Evolutionary conservation across 35 echinoderm and acorn worm species (phyloP), one percentile per base, ranked within the genome.

Genomic region (Eucidaris tribuloides): DNA sequence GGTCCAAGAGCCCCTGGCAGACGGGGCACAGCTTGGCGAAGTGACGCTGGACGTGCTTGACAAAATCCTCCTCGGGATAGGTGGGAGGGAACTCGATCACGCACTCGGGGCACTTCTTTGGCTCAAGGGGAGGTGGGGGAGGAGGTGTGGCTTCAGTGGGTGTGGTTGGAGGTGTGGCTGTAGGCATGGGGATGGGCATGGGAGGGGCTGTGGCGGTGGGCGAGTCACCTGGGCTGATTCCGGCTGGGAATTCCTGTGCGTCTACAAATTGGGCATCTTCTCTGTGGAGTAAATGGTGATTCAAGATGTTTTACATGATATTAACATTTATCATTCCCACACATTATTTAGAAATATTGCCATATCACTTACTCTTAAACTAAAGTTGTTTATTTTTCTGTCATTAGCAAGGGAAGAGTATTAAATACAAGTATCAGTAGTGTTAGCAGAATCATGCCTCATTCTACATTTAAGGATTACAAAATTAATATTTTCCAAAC

Each of bases 1-100:
- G 63, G 2, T 62, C 59, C 54, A 92, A 76, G 18, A 76, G 33
- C 22, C 86, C 62, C 18, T 76, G 45, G 65, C 90, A 92, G 50
- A 87, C 78, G n/a, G 83, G 83, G 55, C 90, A 92, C 6, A 80
- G 50, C 35, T 74, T 78, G 28, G 82, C 83, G 55, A 72, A 80
- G 50, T 87, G 90, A 45, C 36, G 76, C 83, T 86, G 84, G 28
- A 87, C 64, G 54, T 82, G 90, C 77, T 36, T 82, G 19, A 76
- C 84, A 72, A 81, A 82, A 62, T 86, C 65, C 37, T 72, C 83
- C 49, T 72, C 90, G 14, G 76, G 83, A 52, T 70, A 81, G 5
- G 60, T 68, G 25, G 78, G 60, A 7, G 84, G 79, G 33, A 87
- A 81, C 45, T 82, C 42, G 23, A 82, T 87, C 22, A 80, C 38